Percentiles rank a stretch among this genome's conserved stretches.
Conservation (phyloP, 2,888 invertebrate genomes). For the Isotomurus palustris region DNA sequence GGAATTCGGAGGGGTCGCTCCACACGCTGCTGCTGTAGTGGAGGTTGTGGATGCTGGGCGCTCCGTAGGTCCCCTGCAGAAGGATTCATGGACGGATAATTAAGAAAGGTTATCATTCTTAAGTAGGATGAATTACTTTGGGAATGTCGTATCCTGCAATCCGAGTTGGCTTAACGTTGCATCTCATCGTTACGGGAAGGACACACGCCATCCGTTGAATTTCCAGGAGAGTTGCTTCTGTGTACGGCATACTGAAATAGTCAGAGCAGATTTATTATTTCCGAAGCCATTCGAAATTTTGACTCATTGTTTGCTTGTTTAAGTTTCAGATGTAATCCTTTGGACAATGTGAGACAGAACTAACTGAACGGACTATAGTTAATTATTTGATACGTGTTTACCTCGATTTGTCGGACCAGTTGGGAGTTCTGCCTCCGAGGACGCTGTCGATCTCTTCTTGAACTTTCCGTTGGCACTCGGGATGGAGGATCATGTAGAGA, state of each 20-base stretch:
- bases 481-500: constrained; percentile 46
- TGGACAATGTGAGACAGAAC: too few species aligned
- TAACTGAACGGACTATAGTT: too few species aligned
- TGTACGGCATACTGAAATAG: constrained; percentile 40
- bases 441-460: constrained; percentile 47
- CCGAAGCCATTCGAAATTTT: too few species aligned
- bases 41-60: constrained; percentile 21
- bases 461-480: constrained; percentile 45
- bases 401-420: constrained; percentile 24
- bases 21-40: constrained; percentile 25
- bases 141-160: constrained; percentile 24
- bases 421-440: constrained; percentile 42
- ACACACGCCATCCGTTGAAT: constrained; percentile 33
- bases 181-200: constrained; percentile 29
- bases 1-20: constrained; percentile 26
- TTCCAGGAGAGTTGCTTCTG: constrained; percentile 38
- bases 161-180: constrained; percentile 17
- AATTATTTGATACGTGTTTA: too few species aligned
- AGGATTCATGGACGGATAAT: too few species aligned
- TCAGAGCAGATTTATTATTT: too few species aligned
- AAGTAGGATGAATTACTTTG: too few species aligned
- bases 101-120: too few species aligned
- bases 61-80: constrained; percentile 32
- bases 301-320: too few species aligned
- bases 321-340: too few species aligned